Conservation (phyloP, 2,113 vertebrate species). For the Mesembrinibis cayennensis region DNA sequence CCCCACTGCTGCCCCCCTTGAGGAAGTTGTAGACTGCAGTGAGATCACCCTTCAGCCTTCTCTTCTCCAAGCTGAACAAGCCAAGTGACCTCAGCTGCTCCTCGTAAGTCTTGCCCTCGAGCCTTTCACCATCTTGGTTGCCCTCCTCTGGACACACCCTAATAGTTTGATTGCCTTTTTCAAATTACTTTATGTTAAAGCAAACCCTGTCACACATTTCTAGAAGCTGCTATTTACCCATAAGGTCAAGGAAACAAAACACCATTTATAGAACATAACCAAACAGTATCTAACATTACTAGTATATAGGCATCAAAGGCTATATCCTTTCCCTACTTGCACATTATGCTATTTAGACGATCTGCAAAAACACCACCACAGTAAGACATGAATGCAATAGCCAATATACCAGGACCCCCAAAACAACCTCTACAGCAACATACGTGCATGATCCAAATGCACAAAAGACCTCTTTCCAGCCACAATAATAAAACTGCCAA, state of each 20-base stretch:
- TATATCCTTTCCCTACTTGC: not conserved
- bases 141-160: not conserved
- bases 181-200: not conserved
- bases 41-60: not conserved
- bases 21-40: not conserved
- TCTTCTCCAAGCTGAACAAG: not conserved
- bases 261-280: not conserved
- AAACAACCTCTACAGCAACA: not conserved
- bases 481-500: not conserved
- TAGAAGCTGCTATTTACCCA: not conserved
- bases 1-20: rapidly evolving
- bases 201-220: not conserved
- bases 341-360: not conserved
- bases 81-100: not conserved
- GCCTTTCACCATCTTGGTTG: not conserved
- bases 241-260: not conserved
- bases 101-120: rapidly evolving
- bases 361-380: not conserved
- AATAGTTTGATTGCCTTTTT: not conserved
- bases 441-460: not conserved
- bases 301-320: not conserved
- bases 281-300: not conserved
- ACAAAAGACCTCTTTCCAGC: not conserved
- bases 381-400: not conserved
- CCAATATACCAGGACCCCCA: not conserved